Evolutionary conservation across 2,888 invertebrate genomes (phyloP).

Genomic region (Drosophila gaucha): DNA sequence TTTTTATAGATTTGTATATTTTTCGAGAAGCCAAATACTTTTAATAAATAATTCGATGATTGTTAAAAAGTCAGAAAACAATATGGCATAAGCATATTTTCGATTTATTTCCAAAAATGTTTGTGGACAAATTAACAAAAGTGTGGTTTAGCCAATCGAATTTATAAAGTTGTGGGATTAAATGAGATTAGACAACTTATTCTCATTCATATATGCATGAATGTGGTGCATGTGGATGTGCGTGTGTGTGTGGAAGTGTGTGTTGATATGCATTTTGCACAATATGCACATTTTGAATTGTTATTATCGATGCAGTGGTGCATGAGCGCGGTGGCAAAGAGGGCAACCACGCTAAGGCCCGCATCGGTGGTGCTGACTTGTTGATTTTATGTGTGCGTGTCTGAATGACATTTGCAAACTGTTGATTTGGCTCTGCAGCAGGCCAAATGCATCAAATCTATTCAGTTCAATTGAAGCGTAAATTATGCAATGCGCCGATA

Average conservation of each 20-base stretch:
- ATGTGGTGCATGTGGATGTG: not conserved
- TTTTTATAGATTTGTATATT: too few relatives aligned
- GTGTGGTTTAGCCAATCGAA: slow-evolving; percentile 16
- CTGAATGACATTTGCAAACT: slow-evolving; percentile 52
- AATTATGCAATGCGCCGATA: slow-evolving; percentile 53
- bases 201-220: not conserved
- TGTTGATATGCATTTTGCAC: slow-evolving; percentile 29
- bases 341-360: slow-evolving; percentile 37
- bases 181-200: slow-evolving; percentile 17
- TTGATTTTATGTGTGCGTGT: slow-evolving; percentile 49
- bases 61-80: slow-evolving; percentile 1
- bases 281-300: slow-evolving; percentile 51
- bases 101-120: not conserved
- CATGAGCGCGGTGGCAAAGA: slow-evolving; percentile 29
- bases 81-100: slow-evolving; percentile 4
- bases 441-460: slow-evolving; percentile 40
- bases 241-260: not conserved
- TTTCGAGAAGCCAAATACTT: not conserved
- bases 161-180: slow-evolving; percentile 18
- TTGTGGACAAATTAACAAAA: slow-evolving; percentile 8
- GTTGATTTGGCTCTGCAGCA: slow-evolving; percentile 44
- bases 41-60: not conserved
- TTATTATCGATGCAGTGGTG: slow-evolving; percentile 56
- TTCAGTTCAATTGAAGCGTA: slow-evolving; percentile 39
- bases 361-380: slow-evolving; percentile 54